phyloP scores from a whole-genome alignment of 2,888 invertebrate species.

The Abscondita cerata region DNA sequence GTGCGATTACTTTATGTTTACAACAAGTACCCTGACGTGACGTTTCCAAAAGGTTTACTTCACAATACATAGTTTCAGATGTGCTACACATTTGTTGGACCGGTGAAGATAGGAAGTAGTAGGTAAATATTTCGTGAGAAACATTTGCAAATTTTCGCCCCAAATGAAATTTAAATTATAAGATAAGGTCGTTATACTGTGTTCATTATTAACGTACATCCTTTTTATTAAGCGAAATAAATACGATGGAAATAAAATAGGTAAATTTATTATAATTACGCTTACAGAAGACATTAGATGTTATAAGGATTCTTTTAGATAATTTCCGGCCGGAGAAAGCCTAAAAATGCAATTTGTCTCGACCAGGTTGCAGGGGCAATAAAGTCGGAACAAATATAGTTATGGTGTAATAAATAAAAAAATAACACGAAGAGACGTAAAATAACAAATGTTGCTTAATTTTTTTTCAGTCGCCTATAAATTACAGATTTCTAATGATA shows the following conservation, averaged over 20 bases:
- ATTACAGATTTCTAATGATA: conserved; percentile 5
- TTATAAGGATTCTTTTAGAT: conserved; percentile 38
- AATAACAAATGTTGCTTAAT: conserved; percentile 5
- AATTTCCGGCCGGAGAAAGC: conserved; percentile 43
- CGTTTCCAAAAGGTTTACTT: conserved; percentile 20
- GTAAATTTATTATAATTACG: conserved; percentile 40
- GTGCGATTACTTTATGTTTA: conserved; percentile 21
- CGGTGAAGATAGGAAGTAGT: conserved; percentile 12
- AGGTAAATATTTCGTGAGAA: conserved; percentile 7
- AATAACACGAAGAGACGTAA: conserved; percentile 2
- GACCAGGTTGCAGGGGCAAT: conserved; percentile 33
- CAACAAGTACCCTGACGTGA: conserved; percentile 24
- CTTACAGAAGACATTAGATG: conserved; percentile 29
- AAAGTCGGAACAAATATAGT: conserved; percentile 4
- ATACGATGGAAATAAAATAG: conserved; percentile 14
- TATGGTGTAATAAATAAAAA: conserved; percentile 11
- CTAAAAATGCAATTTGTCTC: conserved; percentile 41
- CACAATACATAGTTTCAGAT: conserved; percentile 19
- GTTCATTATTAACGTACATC: background rate
- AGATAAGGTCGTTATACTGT: too few species aligned
- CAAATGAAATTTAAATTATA: too few species aligned
- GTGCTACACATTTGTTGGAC: conserved; percentile 16
- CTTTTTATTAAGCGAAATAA: background rate
- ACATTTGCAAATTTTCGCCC: background rate
- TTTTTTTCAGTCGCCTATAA: background rate